Percentiles rank a stretch among this genome's conserved stretches.
Evolutionary conservation across 2,797 vertebrate species (phyloP).

Genomic region (Leptoclinus maculatus): DNA sequence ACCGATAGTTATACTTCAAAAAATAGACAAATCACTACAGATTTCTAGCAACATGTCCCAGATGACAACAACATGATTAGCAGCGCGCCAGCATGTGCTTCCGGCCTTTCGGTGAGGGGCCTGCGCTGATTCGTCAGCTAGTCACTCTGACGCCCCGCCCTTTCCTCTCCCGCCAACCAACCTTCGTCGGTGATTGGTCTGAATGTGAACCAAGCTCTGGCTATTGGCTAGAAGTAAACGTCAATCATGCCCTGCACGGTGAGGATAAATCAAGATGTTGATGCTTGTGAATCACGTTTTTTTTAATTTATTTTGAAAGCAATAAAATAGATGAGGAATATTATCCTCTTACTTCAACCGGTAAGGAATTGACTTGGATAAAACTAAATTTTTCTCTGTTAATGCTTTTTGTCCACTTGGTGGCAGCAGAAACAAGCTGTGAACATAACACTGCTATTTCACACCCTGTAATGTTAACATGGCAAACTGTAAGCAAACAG

Average conservation of each 20-base stretch:
- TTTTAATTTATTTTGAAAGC: neutral
- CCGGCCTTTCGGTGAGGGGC: constrained; percentile 16
- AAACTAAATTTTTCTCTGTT: neutral
- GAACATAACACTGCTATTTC: neutral
- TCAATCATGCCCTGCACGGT: constrained; percentile 7
- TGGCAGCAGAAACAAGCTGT: neutral
- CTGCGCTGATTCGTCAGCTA: constrained; percentile 52
- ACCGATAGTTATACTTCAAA: neutral
- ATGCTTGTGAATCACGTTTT: neutral
- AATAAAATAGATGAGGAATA: accelerated
- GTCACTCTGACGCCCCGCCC: constrained; percentile 2
- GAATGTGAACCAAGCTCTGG: accelerated
- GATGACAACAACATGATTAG: constrained; percentile 38
- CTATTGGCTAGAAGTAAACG: constrained; percentile 47
- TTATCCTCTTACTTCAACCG: neutral
- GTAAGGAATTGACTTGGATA: neutral
- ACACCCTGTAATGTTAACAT: neutral
- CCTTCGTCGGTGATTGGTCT: constrained; percentile 58
- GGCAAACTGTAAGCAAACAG: neutral
- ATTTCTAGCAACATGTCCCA: constrained; percentile 44
- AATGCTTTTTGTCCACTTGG: neutral
- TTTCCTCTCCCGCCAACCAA: constrained; percentile 76
- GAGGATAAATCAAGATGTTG: neutral
- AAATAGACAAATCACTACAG: accelerated
- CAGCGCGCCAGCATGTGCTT: constrained; percentile 62